Base-by-base conservation (phyloP, 2,797 vertebrate genomes). In the Pristis pectinata region DNA sequence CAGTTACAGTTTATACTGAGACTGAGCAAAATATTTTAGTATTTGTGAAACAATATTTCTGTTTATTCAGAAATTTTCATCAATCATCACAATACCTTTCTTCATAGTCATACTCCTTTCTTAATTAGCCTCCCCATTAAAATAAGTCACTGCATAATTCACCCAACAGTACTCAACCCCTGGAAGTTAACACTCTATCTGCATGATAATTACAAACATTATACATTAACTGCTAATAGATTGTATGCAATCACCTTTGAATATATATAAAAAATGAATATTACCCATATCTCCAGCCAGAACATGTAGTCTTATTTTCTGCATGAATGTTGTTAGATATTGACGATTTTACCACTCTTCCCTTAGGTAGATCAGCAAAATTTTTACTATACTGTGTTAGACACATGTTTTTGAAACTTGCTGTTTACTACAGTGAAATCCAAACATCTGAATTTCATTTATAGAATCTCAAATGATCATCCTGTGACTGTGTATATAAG, bases 31-130 rank as follows among this genome's bases (percentile, higher is more conserved):
- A 8, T 9, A 83, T 1, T 44, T 83, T 61, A 10, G 11, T 11
- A 59, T 56, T 89, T 89, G 53, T 89, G 85, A 53, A 89, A 89
- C 87, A 87, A 56, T 85, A 87, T 89, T 89, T 89, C 59, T 3
- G 37, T 37, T 67, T 92, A 59, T 22, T 92, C 59, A 67, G 82
- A 3, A 92, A 92, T 37, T 15, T 92, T 49, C 11, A 64, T 64
- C 13, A 15, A 64, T 91, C 59, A 17, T 61, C 61, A 92, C n/a
- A 87, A 7, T 11, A 53, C 3, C 34, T 64, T 92, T 67, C 87
- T 92, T 8, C 3, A 22, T 41, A 92, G 67, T 64, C n/a, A 64
- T 41, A 61, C 89, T 17, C 34, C 22, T 37, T n/a, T 92, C 15
- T 24, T 91, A 67, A 61, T 15, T 8, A 30, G 53, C 10, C 41